These are phyloP conservation scores for Pandion haliaetus DNA, from an alignment of 2,113 vertebrate genomes.

Conservation along the genomic window DNA sequence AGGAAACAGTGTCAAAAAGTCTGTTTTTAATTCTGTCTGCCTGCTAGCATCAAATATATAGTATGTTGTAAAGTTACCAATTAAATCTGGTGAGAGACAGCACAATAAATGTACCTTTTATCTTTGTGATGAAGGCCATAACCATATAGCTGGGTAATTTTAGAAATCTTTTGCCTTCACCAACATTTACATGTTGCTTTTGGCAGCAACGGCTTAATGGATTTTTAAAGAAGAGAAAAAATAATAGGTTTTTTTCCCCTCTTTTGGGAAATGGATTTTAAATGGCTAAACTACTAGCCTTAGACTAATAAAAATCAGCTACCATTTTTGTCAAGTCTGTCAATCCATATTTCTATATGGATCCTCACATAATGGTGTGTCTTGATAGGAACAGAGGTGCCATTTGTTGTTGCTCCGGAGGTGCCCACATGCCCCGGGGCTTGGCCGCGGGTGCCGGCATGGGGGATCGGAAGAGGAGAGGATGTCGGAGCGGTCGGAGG, in stretches of 20 bases:
- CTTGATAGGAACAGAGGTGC: slow-evolving; percentile 63
- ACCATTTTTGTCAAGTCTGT: slow-evolving; percentile 74
- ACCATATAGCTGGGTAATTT: slow-evolving; percentile 74
- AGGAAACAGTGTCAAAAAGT: slow-evolving; percentile 70
- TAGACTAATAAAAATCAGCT: slow-evolving; percentile 78
- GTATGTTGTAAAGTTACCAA: slow-evolving; percentile 77
- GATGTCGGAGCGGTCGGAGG: neutral
- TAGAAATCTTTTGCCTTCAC: slow-evolving; percentile 80
- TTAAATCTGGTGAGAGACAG: slow-evolving; percentile 79
- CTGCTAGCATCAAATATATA: slow-evolving; percentile 78
- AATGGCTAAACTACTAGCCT: slow-evolving; percentile 84
- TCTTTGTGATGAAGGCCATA: slow-evolving; percentile 77
- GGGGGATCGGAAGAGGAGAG: neutral
- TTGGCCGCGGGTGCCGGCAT: neutral
- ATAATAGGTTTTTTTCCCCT: slow-evolving; percentile 75
- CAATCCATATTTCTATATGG: slow-evolving; percentile 73
- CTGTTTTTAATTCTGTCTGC: slow-evolving; percentile 81
- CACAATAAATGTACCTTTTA: slow-evolving; percentile 84
- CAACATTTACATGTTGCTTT: slow-evolving; percentile 78
- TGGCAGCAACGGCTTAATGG: slow-evolving; percentile 75
- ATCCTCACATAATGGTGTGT: slow-evolving; percentile 68
- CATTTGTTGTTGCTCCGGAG: slow-evolving; percentile 45
- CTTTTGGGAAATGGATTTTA: slow-evolving; percentile 81
- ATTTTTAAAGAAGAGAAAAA: slow-evolving; percentile 80
- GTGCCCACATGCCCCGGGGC: neutral